Conservation (phyloP, 1,140 invertebrate species). For the Drosophila asahinai region DNA sequence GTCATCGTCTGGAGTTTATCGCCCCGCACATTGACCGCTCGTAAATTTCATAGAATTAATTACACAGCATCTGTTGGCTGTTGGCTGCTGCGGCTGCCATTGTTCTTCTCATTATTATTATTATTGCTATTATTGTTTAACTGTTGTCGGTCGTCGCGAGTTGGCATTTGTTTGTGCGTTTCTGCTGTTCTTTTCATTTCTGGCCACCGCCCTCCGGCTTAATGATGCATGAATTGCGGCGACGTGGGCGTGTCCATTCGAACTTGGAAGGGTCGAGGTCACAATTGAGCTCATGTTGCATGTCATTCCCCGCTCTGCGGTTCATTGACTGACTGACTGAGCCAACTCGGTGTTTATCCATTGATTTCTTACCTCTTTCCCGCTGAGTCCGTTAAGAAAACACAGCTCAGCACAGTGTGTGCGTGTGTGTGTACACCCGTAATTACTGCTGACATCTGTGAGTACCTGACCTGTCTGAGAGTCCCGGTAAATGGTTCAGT, state of each 20-base stretch:
- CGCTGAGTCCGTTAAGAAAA: constrained; percentile 36
- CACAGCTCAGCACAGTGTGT: constrained; percentile 17
- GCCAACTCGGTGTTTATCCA: constrained; percentile 54
- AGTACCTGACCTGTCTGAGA: constrained; percentile 47
- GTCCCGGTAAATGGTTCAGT: constrained; percentile 64
- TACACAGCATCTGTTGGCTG: constrained; percentile 40
- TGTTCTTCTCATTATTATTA: constrained; percentile 26
- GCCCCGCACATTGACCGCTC: constrained; percentile 29
- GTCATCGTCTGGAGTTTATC: constrained; percentile 41
- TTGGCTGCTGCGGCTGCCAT: constrained; percentile 10
- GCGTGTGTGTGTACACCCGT: constrained; percentile 33
- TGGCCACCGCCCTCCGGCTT: constrained; percentile 17
- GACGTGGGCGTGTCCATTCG: constrained; percentile 32
- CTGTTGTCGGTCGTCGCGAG: constrained; percentile 45
- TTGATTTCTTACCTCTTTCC: constrained; percentile 77
- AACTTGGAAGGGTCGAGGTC: constrained; percentile 66
- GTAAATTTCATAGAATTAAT: constrained; percentile 63
- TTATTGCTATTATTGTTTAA: constrained; percentile 68
- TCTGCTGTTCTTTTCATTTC: constrained; percentile 57
- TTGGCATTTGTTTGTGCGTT: constrained; percentile 32
- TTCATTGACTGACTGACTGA: constrained; percentile 50
- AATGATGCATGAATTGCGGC: constrained; percentile 73
- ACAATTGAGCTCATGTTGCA: constrained; percentile 42
- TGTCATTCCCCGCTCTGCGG: constrained; percentile 34
- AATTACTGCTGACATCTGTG: constrained; percentile 66